Evolutionary conservation across 2,888 invertebrate species (phyloP).

Genomic region (Lasioglossum zephyrum): DNA sequence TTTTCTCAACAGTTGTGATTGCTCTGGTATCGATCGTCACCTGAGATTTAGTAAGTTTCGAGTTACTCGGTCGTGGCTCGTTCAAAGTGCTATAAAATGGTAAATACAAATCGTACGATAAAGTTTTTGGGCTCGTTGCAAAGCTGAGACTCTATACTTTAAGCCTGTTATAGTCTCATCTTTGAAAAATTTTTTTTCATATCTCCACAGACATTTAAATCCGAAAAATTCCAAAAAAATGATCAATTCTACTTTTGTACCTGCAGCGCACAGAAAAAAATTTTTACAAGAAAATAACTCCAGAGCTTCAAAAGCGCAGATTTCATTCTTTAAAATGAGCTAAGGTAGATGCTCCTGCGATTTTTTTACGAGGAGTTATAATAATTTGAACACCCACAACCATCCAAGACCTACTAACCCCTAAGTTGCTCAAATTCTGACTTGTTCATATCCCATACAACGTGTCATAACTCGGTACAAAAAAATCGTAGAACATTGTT

Average conservation of each 20-base stretch:
- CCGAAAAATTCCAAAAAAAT: background rate
- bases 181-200: background rate
- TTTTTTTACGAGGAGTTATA: background rate
- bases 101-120: background rate
- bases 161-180: fast-evolving
- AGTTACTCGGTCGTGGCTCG: background rate
- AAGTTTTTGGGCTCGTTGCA: background rate
- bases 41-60: background rate
- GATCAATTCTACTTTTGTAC: background rate
- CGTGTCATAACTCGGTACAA: background rate
- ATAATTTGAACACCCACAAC: background rate
- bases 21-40: background rate
- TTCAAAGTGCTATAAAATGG: background rate
- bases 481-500: background rate
- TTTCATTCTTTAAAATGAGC: background rate
- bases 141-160: background rate
- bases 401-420: background rate
- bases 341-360: background rate
- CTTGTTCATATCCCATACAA: background rate
- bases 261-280: fast-evolving
- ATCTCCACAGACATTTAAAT: background rate
- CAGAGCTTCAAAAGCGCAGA: fast-evolving
- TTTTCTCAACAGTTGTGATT: background rate
- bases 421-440: background rate
- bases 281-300: background rate